These are phyloP conservation scores for Agrotis ipsilon DNA, from an alignment of 2,888 invertebrate species.

Conservation along the genomic window DNA sequence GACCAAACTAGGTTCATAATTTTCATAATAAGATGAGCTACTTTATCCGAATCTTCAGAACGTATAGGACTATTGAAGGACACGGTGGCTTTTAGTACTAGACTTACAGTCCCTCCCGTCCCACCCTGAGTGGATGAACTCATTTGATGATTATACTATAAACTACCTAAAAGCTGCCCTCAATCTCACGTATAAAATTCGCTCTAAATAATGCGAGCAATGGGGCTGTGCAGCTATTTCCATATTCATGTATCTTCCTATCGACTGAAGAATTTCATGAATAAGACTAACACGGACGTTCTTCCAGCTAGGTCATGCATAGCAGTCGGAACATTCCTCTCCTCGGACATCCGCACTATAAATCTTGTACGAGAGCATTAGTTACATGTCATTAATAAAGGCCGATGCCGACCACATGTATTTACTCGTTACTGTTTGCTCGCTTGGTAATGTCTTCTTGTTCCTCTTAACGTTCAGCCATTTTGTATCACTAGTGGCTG, in stretches of 20 bases:
- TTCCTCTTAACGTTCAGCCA: conserved; percentile 11
- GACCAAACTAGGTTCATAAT: no score
- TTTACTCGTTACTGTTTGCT: conserved; percentile 52
- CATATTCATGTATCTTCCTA: neutral
- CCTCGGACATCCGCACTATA: conserved; percentile 45
- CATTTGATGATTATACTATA: no score
- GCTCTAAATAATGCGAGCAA: neutral
- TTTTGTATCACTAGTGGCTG: neutral
- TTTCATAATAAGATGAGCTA: no score
- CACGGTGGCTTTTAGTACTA: no score
- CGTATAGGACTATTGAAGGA: no score
- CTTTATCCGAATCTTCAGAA: no score
- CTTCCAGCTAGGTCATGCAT: conserved; percentile 11
- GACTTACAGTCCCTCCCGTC: no score
- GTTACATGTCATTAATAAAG: conserved; percentile 60
- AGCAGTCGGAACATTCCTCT: conserved; percentile 7
- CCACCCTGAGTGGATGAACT: no score
- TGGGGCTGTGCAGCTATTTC: neutral
- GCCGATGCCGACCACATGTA: conserved; percentile 61
- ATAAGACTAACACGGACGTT: conserved; percentile 16
- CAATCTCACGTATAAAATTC: neutral
- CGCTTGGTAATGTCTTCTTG: conserved; percentile 20
- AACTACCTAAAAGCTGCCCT: neutral
- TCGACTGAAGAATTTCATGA: conserved; percentile 18
- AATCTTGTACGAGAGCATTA: conserved; percentile 58